Percentiles rank a stretch among this genome's conserved stretches.
phyloP scores from a whole-genome alignment of 2,888 invertebrate genomes.

The Cephus pygmeus region DNA sequence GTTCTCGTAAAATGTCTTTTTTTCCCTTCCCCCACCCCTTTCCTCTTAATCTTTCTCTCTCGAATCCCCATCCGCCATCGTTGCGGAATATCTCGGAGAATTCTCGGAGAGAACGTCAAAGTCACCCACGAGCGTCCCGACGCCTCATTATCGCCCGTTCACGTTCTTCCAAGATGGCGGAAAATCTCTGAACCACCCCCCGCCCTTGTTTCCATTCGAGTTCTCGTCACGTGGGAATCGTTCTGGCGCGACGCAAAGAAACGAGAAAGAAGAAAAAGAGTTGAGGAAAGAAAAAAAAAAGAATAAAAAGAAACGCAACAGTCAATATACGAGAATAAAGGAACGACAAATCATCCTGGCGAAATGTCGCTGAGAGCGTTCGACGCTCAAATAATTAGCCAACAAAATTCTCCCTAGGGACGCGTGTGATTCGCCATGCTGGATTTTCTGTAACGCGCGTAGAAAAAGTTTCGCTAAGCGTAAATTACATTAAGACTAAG shows the following conservation, averaged over 20 bases:
- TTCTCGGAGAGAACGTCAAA: neutral
- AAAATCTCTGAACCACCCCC: neutral
- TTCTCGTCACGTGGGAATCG: neutral
- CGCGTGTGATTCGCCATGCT: neutral
- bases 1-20: slow-evolving; percentile 7
- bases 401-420: slow-evolving; percentile 1
- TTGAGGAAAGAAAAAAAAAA: neutral
- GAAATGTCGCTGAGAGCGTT: neutral
- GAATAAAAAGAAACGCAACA: neutral
- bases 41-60: neutral
- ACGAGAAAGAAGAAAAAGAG: neutral
- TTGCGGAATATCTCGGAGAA: neutral
- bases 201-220: neutral
- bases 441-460: slow-evolving; percentile 21
- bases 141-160: neutral
- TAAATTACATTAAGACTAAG: slow-evolving; percentile 47
- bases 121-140: neutral
- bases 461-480: slow-evolving; percentile 49
- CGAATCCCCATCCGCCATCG: neutral
- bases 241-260: neutral
- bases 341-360: neutral
- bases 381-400: neutral
- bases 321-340: neutral
- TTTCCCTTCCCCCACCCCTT: neutral
- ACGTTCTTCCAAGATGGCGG: neutral